phyloP scores from a whole-genome alignment of 1,140 invertebrate species.

The Aphidius gifuensis region DNA sequence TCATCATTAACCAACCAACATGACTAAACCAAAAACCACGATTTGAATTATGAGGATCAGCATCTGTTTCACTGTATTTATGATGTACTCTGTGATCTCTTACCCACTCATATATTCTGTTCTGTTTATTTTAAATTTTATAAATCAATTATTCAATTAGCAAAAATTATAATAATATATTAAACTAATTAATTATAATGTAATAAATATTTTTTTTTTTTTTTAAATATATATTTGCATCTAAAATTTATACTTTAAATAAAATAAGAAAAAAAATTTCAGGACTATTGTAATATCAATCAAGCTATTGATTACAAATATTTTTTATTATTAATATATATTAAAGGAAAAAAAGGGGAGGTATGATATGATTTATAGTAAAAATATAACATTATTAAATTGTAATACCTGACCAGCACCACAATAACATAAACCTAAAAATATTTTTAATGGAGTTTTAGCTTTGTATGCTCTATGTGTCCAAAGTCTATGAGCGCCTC shows the following conservation, averaged over 20 bases:
- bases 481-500: slow-evolving; percentile 80
- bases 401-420: slow-evolving; percentile 68
- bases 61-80: slow-evolving; percentile 85
- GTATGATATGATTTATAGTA: no score
- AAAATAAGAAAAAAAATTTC: slow-evolving; percentile 6
- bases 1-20: slow-evolving; percentile 83
- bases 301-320: not conserved
- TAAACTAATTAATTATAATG: not conserved
- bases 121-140: slow-evolving; percentile 40
- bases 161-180: not conserved
- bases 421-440: slow-evolving; percentile 68
- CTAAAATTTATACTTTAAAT: not conserved
- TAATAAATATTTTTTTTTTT: not conserved
- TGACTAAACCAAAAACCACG: slow-evolving; percentile 92
- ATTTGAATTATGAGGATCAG: slow-evolving; percentile 84
- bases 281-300: not conserved
- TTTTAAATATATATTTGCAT: not conserved
- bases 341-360: no score
- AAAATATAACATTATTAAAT: not conserved
- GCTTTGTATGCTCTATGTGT: slow-evolving; percentile 83
- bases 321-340: not conserved
- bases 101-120: slow-evolving; percentile 66
- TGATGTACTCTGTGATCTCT: slow-evolving; percentile 86
- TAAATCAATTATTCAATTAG: slow-evolving; percentile 10
- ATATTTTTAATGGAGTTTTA: slow-evolving; percentile 65